These are phyloP conservation scores for Trissolcus basalis DNA, from an alignment of 1,140 invertebrate genomes.

Conservation along the genomic window DNA sequence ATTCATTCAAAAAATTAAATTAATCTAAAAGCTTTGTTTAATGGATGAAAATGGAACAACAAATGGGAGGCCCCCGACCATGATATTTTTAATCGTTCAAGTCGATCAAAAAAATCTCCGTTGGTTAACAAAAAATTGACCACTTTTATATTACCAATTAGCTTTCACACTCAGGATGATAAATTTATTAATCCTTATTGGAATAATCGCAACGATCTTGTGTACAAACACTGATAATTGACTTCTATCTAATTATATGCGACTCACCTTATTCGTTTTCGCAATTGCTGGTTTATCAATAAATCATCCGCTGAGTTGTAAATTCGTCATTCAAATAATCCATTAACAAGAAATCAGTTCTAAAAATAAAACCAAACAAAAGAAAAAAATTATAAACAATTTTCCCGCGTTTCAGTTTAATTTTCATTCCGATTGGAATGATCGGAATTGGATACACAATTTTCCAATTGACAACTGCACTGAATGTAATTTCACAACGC, in stretches of 20 bases:
- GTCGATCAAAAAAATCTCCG: no score
- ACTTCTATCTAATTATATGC: conserved; percentile 48
- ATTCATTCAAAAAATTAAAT: no score
- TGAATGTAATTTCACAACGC: not conserved
- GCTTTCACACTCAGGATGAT: conserved; percentile 16
- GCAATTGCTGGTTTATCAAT: conserved; percentile 51
- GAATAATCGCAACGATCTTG: conserved; percentile 3
- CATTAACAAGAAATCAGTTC: conserved; percentile 3
- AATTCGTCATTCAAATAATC: conserved; percentile 41
- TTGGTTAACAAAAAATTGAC: no score
- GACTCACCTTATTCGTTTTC: conserved; percentile 54
- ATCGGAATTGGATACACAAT: conserved; percentile 11
- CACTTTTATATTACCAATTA: conserved; percentile 1
- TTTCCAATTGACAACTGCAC: conserved; percentile 23
- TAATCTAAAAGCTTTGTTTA: no score
- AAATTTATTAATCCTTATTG: conserved; percentile 45
- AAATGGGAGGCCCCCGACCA: no score
- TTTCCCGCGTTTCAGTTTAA: no score
- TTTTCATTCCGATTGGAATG: no score
- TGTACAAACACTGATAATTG: conserved; percentile 26
- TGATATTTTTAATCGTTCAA: no score
- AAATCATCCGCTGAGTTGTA: conserved; percentile 52
- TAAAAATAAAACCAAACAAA: not conserved
- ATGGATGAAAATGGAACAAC: no score
- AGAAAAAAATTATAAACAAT: conserved; percentile 8